Conservation (phyloP, 1,140 invertebrate species). For the Orchesella cincta region DNA sequence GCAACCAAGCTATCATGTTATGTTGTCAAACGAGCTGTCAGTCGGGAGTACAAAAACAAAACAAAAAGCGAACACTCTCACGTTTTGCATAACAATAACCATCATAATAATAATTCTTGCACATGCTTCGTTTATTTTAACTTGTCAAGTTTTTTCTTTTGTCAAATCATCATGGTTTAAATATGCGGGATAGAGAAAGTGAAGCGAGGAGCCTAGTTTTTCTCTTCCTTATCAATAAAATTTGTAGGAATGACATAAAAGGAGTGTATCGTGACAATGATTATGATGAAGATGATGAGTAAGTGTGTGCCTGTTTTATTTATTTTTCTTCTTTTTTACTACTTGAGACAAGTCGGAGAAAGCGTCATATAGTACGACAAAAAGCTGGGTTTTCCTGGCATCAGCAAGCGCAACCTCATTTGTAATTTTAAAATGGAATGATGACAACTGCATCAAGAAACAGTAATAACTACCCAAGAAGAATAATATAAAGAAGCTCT, state of each 20-base stretch:
- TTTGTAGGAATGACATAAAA: not conserved
- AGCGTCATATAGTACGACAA: not conserved
- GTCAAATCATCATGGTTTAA: too few relatives aligned
- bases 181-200: too few relatives aligned
- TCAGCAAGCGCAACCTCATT: not conserved
- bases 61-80: not conserved
- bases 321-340: not conserved
- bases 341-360: not conserved
- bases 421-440: conserved; percentile 24
- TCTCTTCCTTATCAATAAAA: conserved; percentile 16
- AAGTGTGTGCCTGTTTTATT: not conserved
- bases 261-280: conserved; percentile 9
- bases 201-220: too few relatives aligned
- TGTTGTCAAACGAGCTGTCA: conserved; percentile 13
- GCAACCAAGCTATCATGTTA: not conserved
- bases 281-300: not conserved
- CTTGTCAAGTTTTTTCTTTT: too few relatives aligned
- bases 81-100: conserved; percentile 16
- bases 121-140: not conserved
- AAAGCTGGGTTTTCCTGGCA: not conserved
- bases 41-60: not conserved
- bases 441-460: conserved; percentile 21
- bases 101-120: not conserved
- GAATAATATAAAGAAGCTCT: not conserved
- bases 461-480: not conserved